Percentiles rank a stretch among this genome's conserved stretches.
phyloP scores from a whole-genome alignment of 2,797 vertebrate genomes.

The Poliocrania exsul region DNA sequence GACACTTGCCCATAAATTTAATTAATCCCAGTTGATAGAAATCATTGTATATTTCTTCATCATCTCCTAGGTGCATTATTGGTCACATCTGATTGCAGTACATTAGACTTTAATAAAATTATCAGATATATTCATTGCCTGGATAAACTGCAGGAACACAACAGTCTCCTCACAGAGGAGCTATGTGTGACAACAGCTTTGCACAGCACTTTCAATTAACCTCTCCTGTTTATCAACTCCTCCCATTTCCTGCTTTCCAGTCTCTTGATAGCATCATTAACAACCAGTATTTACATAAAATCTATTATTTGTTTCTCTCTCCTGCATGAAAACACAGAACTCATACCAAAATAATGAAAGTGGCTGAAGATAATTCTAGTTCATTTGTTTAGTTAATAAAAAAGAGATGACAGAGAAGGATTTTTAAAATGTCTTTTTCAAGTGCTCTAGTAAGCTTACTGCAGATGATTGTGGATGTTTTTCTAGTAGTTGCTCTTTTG shows the following conservation, averaged over 20 bases:
- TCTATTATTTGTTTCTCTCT: not conserved
- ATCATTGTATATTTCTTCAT: not conserved
- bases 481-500: not conserved
- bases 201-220: not conserved
- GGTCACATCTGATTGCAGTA: not conserved
- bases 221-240: not conserved
- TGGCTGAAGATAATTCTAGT: not conserved
- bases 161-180: not conserved
- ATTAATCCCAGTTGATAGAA: not conserved
- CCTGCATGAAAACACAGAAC: not conserved
- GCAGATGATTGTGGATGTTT: not conserved
- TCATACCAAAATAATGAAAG: not conserved
- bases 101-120: not conserved
- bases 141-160: not conserved
- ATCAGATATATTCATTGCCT: not conserved
- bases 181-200: not conserved
- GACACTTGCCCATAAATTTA: not conserved
- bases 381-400: not conserved
- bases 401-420: not conserved
- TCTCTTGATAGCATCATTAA: slow-evolving; percentile 17
- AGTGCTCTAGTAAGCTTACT: not conserved
- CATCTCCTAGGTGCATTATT: not conserved
- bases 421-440: not conserved
- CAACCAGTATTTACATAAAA: slow-evolving; percentile 23
- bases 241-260: not conserved